These are phyloP conservation scores for Melitaea athalia DNA, from an alignment of 2,888 invertebrate species.

Conservation along the genomic window DNA sequence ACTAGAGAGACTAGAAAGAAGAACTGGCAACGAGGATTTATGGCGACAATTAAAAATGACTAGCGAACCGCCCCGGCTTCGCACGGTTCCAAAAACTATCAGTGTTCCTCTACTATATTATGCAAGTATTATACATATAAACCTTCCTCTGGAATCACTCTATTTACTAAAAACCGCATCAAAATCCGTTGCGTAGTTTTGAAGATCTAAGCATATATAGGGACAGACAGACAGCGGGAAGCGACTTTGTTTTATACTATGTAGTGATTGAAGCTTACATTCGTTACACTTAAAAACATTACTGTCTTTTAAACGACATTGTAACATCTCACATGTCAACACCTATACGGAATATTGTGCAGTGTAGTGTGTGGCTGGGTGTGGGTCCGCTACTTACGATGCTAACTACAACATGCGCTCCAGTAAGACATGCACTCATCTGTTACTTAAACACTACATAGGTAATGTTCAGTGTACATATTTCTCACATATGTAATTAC, in stretches of 20 bases:
- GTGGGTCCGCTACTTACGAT: constrained; percentile 1
- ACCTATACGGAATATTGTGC: not conserved
- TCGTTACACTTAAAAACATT: not conserved
- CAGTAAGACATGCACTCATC: constrained; percentile 7
- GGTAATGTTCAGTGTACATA: constrained; percentile 12
- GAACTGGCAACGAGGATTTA: not conserved
- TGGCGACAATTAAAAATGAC: not conserved
- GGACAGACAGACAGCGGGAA: no score
- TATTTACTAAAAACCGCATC: no score
- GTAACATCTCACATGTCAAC: not conserved
- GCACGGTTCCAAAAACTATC: no score
- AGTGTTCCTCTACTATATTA: no score
- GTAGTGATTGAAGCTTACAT: not conserved
- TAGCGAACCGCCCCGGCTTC: no score
- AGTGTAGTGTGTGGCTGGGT: not conserved
- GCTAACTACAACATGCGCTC: constrained; percentile 35
- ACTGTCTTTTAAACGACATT: not conserved
- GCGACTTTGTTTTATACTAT: no score
- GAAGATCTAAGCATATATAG: no score
- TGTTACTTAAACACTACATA: constrained; percentile 15
- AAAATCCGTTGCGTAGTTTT: no score
- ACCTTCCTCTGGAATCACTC: no score
- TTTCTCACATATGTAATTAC: constrained; percentile 9
- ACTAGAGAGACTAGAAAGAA: no score
- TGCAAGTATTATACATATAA: no score